Evolutionary conservation across 2,113 vertebrate species (phyloP).

Genomic region (Macheiramphus alcinus): DNA sequence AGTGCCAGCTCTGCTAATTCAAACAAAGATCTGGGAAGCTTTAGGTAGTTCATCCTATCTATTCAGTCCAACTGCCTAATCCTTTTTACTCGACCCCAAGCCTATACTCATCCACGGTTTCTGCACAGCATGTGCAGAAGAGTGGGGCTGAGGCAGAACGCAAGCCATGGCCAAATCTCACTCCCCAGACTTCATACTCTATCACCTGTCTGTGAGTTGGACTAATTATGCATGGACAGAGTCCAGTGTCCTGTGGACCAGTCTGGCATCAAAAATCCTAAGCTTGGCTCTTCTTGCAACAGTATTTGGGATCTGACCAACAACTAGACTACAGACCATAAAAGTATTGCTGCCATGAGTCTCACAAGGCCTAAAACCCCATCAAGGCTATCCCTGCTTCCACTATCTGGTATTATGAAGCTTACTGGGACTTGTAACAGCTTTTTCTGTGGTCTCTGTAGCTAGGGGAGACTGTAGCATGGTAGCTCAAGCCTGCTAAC

Average conservation of each 20-base stretch:
- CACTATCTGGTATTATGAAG: accelerated
- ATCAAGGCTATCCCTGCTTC: not conserved
- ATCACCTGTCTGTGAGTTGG: not conserved
- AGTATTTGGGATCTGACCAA: not conserved
- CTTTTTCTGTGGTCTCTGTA: not conserved
- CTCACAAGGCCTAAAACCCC: not conserved
- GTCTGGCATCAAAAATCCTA: not conserved
- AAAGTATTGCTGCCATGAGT: not conserved
- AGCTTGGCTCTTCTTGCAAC: not conserved
- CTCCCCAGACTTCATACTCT: not conserved
- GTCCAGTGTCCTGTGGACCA: not conserved
- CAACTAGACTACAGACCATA: not conserved
- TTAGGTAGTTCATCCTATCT: not conserved
- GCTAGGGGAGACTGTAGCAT: not conserved
- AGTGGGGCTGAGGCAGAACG: not conserved
- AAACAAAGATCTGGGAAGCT: not conserved
- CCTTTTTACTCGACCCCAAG: not conserved
- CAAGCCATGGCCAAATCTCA: not conserved
- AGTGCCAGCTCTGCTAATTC: not conserved
- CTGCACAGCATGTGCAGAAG: not conserved
- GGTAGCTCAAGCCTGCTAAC: not conserved
- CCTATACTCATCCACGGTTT: not conserved
- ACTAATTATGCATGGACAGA: not conserved
- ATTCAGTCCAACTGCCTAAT: not conserved
- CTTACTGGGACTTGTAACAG: not conserved